Conservation (phyloP, 2,797 vertebrate species). For the Macropodus opercularis region DNA sequence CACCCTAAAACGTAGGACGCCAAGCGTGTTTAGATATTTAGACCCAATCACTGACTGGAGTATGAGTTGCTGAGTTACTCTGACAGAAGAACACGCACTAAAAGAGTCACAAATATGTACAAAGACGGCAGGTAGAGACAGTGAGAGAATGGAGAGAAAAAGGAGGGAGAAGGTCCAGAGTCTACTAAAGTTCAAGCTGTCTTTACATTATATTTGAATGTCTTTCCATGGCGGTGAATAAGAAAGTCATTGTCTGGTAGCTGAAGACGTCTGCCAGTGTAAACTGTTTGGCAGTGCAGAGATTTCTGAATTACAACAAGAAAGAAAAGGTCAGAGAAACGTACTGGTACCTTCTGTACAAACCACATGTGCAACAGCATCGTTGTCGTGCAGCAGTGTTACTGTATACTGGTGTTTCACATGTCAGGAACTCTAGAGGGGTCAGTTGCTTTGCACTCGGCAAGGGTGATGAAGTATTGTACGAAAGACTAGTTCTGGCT, state of each 20-base stretch:
- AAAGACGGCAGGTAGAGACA: constrained; percentile 4
- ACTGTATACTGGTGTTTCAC: not conserved
- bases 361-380: constrained; percentile 14
- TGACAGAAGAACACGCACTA: not conserved
- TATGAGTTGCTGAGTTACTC: not conserved
- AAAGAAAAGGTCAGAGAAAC: constrained; percentile 30
- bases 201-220: no score
- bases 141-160: constrained; percentile 1
- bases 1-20: not conserved
- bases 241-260: constrained; percentile 43
- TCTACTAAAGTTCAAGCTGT: constrained; percentile 17
- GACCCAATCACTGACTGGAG: not conserved
- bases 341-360: constrained; percentile 10
- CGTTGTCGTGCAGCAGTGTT: constrained; percentile 4
- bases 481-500: constrained; percentile 14
- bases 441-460: constrained; percentile 2
- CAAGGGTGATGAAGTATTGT: not conserved
- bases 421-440: not conserved
- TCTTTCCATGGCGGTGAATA: constrained; percentile 21
- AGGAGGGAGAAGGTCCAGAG: not conserved
- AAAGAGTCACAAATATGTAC: not conserved
- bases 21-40: constrained; percentile 1
- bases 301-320: constrained; percentile 30
- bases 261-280: constrained; percentile 32
- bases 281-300: constrained; percentile 55